Conservation (phyloP, 2,113 vertebrate species). For the pig (Sus scrofa) region DNA sequence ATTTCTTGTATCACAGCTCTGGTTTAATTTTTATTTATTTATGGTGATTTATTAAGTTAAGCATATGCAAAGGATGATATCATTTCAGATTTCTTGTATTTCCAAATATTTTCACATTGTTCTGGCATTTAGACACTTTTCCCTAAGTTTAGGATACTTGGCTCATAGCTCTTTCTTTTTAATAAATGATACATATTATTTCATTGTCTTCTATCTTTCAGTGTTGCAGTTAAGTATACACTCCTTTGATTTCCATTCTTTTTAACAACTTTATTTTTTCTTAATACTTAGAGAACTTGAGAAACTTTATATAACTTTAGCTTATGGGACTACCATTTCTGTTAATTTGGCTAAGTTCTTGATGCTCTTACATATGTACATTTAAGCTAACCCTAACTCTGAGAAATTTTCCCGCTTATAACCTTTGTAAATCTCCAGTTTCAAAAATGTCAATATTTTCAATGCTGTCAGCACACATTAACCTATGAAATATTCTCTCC, state of each 20-base stretch:
- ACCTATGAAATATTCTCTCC: neutral
- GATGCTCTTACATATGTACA: neutral
- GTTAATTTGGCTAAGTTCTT: neutral
- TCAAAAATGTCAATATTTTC: neutral
- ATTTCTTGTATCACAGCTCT: neutral
- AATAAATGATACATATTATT: neutral
- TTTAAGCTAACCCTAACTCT: neutral
- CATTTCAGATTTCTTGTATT: neutral
- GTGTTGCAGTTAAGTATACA: neutral
- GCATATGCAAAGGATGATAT: neutral
- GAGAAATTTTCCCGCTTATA: neutral
- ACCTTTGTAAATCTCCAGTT: neutral
- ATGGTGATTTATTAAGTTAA: neutral
- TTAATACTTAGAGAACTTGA: neutral
- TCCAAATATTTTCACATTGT: neutral
- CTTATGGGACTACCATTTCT: neutral
- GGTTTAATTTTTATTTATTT: neutral
- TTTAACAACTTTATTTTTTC: neutral
- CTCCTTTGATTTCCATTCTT: neutral
- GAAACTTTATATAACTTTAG: neutral
- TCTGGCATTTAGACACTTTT: neutral
- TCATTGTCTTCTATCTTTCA: neutral
- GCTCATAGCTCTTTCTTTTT: neutral
- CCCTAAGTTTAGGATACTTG: neutral
- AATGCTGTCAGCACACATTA: neutral